Percentiles rank a stretch among this genome's conserved stretches.
phyloP scores from a whole-genome alignment of 35 echinoderm and acorn worm species.

The Strongylocentrotus purpuratus region DNA sequence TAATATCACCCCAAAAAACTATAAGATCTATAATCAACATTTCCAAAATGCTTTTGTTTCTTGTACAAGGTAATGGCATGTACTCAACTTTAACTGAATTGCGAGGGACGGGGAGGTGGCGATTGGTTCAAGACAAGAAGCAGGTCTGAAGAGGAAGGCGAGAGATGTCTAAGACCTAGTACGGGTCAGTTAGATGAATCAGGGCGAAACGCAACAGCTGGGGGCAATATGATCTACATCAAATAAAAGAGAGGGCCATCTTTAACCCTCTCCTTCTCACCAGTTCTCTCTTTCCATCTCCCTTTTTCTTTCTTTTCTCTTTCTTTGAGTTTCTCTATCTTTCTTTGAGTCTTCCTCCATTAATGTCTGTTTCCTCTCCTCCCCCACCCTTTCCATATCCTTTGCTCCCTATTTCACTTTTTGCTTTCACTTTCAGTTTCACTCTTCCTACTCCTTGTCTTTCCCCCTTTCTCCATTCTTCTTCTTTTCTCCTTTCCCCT shows the following conservation, averaged over 20 bases:
- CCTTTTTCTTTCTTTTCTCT: not conserved
- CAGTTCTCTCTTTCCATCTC: not conserved
- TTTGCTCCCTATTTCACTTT: not conserved
- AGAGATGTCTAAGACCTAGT: not conserved
- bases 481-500: not conserved
- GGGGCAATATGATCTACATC: conserved; percentile 1
- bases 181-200: conserved; percentile 16
- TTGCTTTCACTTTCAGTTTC: not conserved
- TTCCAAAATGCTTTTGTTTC: too few relatives aligned
- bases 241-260: not conserved
- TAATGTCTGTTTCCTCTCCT: not conserved
- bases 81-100: not conserved
- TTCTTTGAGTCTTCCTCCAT: not conserved
- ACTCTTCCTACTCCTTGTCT: not conserved
- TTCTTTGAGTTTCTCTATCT: not conserved
- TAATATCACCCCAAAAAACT: too few relatives aligned
- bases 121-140: not conserved
- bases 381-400: not conserved
- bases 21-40: too few relatives aligned
- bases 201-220: conserved; percentile 7
- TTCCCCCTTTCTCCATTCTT: not conserved
- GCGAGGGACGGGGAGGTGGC: not conserved
- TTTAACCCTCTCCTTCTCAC: not conserved
- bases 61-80: too few relatives aligned
- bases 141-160: not conserved